Evolutionary conservation across 2,113 vertebrate genomes (phyloP).

Genomic region (Melanostigma gelatinosum): DNA sequence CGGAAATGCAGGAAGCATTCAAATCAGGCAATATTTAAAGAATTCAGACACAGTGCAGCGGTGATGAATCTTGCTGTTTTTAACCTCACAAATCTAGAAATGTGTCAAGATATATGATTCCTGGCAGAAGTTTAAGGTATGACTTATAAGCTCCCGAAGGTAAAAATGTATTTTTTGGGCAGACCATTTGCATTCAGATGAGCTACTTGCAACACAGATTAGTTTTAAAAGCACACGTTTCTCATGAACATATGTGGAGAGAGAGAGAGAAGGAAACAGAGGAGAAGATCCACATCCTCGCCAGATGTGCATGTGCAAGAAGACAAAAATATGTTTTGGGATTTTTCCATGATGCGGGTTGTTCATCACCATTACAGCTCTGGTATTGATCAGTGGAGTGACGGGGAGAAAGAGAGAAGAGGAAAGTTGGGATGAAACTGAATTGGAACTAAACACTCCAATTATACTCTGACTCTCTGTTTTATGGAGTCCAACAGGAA

Average conservation of each 20-base stretch:
- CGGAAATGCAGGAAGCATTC: neutral
- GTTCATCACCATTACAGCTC: slow-evolving; percentile 60
- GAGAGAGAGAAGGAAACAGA: slow-evolving; percentile 50
- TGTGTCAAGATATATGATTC: slow-evolving; percentile 35
- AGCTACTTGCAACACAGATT: slow-evolving; percentile 66
- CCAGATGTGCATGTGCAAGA: slow-evolving; percentile 61
- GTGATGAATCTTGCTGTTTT: slow-evolving; percentile 4
- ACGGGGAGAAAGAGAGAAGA: slow-evolving; percentile 14
- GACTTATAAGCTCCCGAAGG: slow-evolving; percentile 51
- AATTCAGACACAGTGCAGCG: slow-evolving; percentile 1
- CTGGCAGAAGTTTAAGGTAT: slow-evolving; percentile 40
- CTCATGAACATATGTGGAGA: slow-evolving; percentile 59
- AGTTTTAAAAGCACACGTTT: slow-evolving; percentile 55
- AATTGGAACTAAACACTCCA: slow-evolving; percentile 45
- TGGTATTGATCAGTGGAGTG: slow-evolving; percentile 60
- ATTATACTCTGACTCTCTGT: slow-evolving; percentile 32
- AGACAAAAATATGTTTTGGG: slow-evolving; percentile 49
- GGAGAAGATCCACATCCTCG: slow-evolving; percentile 61
- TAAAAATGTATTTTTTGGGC: slow-evolving; percentile 42
- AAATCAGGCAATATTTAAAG: neutral
- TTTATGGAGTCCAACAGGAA: slow-evolving; percentile 56
- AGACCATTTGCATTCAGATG: slow-evolving; percentile 55
- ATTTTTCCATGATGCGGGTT: slow-evolving; percentile 38
- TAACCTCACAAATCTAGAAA: slow-evolving; percentile 38
- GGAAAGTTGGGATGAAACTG: slow-evolving; percentile 40